These are phyloP conservation scores for Chrosomus eos DNA, from an alignment of 2,797 vertebrate species.

Conservation along the genomic window DNA sequence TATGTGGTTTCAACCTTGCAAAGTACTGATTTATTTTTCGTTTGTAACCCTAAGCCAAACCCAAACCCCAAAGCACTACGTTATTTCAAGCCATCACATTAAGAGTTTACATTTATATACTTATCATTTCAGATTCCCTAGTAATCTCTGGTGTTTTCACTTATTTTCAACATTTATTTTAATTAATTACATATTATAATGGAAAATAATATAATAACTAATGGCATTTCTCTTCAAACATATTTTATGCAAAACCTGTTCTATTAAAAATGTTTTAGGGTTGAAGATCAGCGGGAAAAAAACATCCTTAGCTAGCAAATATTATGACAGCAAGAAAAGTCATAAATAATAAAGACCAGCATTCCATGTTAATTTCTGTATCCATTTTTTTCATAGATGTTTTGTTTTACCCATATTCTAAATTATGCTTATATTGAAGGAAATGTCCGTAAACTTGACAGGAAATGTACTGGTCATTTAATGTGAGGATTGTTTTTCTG, in stretches of 20 bases:
- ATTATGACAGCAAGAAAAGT: neutral
- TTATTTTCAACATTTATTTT: neutral
- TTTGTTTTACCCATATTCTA: neutral
- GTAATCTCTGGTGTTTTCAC: neutral
- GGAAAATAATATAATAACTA: neutral
- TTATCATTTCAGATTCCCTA: neutral
- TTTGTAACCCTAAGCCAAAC: neutral
- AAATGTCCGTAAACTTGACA: neutral
- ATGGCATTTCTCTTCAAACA: neutral
- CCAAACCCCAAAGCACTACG: neutral
- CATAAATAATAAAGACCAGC: neutral
- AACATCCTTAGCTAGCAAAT: neutral
- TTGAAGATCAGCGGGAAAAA: neutral
- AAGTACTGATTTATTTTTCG: neutral
- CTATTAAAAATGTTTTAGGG: neutral
- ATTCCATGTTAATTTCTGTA: neutral
- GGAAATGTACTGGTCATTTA: neutral
- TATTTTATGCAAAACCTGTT: neutral
- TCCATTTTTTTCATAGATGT: neutral
- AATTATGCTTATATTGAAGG: neutral
- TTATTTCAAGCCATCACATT: neutral
- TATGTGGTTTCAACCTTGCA: neutral
- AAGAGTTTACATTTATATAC: neutral
- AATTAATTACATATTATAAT: neutral
- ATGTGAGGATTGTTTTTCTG: neutral